Conservation (phyloP, 2,113 vertebrate genomes). For the Lophius piscatorius region DNA sequence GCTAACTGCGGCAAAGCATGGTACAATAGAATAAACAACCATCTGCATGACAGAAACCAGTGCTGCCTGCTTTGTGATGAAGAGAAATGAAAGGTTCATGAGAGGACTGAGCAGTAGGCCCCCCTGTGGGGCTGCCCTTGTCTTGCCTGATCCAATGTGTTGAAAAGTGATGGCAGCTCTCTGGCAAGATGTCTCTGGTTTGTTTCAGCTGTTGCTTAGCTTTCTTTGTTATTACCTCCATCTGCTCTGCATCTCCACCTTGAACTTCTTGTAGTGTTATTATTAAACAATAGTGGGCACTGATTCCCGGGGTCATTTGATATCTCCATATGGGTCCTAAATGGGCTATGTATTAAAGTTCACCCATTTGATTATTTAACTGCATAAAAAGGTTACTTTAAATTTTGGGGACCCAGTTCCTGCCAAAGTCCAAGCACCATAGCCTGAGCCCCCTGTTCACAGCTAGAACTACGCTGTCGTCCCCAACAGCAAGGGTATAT, state of each 20-base stretch:
- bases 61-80: slow-evolving; percentile 48
- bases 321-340: slow-evolving; percentile 36
- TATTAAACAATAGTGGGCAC: slow-evolving; percentile 53
- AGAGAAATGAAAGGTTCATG: slow-evolving; percentile 63
- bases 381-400: slow-evolving; percentile 11
- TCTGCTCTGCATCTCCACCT: slow-evolving; percentile 57
- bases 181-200: slow-evolving; percentile 63
- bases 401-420: neutral
- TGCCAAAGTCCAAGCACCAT: too few relatives aligned
- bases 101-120: slow-evolving; percentile 52
- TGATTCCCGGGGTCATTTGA: slow-evolving; percentile 55
- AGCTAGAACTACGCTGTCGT: too few relatives aligned
- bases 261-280: slow-evolving; percentile 42
- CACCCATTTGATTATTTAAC: slow-evolving; percentile 46
- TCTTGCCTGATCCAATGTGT: slow-evolving; percentile 68
- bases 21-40: slow-evolving; percentile 35
- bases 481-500: too few relatives aligned
- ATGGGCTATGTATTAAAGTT: slow-evolving; percentile 21
- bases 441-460: too few relatives aligned
- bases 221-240: slow-evolving; percentile 55
- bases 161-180: slow-evolving; percentile 66
- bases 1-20: slow-evolving; percentile 6
- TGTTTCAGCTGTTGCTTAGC: slow-evolving; percentile 62
- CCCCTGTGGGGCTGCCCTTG: slow-evolving; percentile 66
- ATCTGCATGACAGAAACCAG: slow-evolving; percentile 51